phyloP scores from a whole-genome alignment of 2,888 invertebrate genomes.

The Hyposoter dolosus region DNA sequence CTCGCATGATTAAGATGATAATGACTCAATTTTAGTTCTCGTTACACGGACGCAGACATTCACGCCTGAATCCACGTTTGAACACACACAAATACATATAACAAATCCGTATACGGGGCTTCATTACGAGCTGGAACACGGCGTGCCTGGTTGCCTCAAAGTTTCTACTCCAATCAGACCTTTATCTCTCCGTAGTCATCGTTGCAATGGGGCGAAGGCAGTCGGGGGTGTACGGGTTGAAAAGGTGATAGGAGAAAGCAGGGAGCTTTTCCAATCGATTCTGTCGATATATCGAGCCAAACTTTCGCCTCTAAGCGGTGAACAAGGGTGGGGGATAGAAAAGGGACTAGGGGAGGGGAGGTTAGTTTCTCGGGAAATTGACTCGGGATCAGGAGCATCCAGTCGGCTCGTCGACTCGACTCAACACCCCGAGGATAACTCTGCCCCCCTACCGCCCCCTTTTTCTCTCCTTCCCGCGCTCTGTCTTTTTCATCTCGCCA shows the following conservation, averaged over 20 bases:
- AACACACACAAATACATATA: constrained; percentile 25
- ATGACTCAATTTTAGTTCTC: constrained; percentile 73
- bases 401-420: constrained; percentile 69
- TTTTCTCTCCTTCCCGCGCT: neutral
- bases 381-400: constrained; percentile 68
- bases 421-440: constrained; percentile 69
- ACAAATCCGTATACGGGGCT: constrained; percentile 75
- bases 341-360: constrained; percentile 63
- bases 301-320: constrained; percentile 69
- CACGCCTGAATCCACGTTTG: neutral
- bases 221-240: constrained; percentile 44
- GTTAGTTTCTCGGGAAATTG: constrained; percentile 74
- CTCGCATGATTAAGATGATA: constrained; percentile 78
- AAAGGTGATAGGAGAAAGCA: constrained; percentile 54
- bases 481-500: constrained; percentile 17
- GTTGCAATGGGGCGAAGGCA: constrained; percentile 68
- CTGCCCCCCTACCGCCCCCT: neutral
- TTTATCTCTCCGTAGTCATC: constrained; percentile 69
- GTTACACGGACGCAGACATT: constrained; percentile 5
- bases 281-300: constrained; percentile 77
- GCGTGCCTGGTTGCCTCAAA: constrained; percentile 73
- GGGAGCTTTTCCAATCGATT: constrained; percentile 61
- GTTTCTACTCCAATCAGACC: constrained; percentile 79
- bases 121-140: constrained; percentile 77
- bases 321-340: constrained; percentile 56